Evolutionary conservation across 2,888 invertebrate species (phyloP), one percentile per base, ranked within the genome.

Genomic region (Aleiodes alternator): DNA sequence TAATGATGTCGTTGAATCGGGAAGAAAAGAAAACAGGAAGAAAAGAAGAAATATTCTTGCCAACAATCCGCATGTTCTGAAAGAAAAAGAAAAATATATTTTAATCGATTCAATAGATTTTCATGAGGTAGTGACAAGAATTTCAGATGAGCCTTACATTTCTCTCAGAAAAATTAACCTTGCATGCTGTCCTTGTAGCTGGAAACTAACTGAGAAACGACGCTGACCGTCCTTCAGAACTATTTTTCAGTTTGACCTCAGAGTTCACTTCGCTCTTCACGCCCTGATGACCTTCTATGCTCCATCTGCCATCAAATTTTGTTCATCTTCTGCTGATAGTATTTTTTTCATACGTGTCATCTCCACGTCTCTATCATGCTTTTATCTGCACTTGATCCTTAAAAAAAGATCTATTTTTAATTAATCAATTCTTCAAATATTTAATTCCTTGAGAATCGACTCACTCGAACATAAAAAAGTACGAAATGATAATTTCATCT

Each of bases 221-320:
- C 72, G 61, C 29, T 72, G 72, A 72, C 61, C 72, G 51, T 59
- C 73, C 64, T 73, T 73, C 55, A 38, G 12, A 66, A 73, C 64
- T 73, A 66, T 51, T 72, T 72, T 66, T 51, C 51, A 66, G 43
- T 57, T 57, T 71, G 59, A 59, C 59, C 59, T 59, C 59, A 59
- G 34, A 59, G 34, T 55, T 55, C 55, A 55, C 56, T 38, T 0
- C 34, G 23, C 48, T 56, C 43, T 55, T 56, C 43, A 55, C 56
- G 55, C 70, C 23, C 55, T 43, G 12, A 23, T 71, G 59, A 71
- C 71, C 71, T 71, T 71, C 43, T 48, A 59, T 38, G 23, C 23
- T 23, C 23, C 23, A 56, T 57, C 48, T 2, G 1, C 23, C 23
- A 56, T 57, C 48, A 12, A 48, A 38, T 31, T 57, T 48, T 57